Conservation (phyloP, 2,888 invertebrate species). For the Catotricha subobsoleta region DNA sequence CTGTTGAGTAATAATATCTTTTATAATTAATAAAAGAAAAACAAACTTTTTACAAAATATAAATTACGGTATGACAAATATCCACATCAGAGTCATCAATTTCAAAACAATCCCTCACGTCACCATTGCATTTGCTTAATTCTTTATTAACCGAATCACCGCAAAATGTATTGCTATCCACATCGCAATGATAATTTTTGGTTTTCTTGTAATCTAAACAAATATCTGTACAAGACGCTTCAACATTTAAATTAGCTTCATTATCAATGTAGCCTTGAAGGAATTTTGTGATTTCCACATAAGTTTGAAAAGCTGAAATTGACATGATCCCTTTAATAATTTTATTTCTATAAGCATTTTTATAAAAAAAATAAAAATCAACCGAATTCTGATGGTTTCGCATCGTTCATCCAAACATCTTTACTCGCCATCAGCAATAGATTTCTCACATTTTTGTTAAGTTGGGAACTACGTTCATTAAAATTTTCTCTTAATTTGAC, state of each 20-base stretch:
- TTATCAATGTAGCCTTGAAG: slow-evolving; percentile 66
- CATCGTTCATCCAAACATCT: not conserved
- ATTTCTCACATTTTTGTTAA: too few relatives aligned
- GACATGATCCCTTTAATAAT: too few relatives aligned
- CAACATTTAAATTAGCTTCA: slow-evolving; percentile 57
- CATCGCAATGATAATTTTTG: slow-evolving; percentile 41
- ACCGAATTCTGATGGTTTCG: too few relatives aligned
- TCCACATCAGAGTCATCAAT: slow-evolving; percentile 63
- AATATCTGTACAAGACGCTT: slow-evolving; percentile 48
- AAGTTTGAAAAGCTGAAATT: too few relatives aligned
- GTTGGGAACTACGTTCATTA: too few relatives aligned
- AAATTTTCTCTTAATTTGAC: not conserved
- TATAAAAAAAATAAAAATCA: too few relatives aligned
- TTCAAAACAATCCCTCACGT: slow-evolving; percentile 43
- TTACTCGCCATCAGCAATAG: not conserved
- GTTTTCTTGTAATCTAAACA: slow-evolving; percentile 52
- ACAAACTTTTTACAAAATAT: too few relatives aligned
- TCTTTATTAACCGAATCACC: slow-evolving; percentile 27
- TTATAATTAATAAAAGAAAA: too few relatives aligned
- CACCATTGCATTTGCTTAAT: slow-evolving; percentile 37
- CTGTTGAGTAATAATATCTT: too few relatives aligned
- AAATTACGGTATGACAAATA: slow-evolving; percentile 54
- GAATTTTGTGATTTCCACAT: slow-evolving; percentile 40
- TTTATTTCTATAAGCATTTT: too few relatives aligned
- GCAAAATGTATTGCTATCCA: slow-evolving; percentile 47